Base-by-base conservation (phyloP, 2,797 vertebrate species). In the Sebastes aleutianus region DNA sequence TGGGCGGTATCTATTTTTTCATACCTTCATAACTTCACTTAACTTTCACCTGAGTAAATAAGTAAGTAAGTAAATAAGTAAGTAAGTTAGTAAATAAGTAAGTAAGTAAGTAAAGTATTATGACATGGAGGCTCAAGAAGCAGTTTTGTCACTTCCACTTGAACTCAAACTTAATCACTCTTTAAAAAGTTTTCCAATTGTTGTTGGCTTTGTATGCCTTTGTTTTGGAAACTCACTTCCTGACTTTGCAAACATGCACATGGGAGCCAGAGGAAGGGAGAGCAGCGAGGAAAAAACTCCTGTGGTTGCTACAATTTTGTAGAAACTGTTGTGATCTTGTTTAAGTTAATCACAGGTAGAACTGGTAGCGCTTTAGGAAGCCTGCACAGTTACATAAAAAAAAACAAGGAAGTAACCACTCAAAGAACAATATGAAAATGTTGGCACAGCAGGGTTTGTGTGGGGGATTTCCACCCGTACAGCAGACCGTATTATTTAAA, bases 391-490 rank as follows among this genome's bases (percentile, higher is more conserved):
- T 14, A 8, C 6, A 8, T 26, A n/a, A 12, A 4, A 36, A 29
- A 36, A 13, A 34, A 74, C 13, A 11, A 79, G 80, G 83, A 88
- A 87, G 78, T 79, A 20, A 36, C 34, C 34, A 36, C 34, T 34
- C 34, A 66, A 66, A 62, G 24, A 79, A 64, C 32, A 27, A 67
- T 50, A 14, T 61, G 50, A 76, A 12, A 85, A 53, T 57, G 53
- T 22, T 43, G 13, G 10, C 8, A 2, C 27, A 26, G 14, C 3
- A 3, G 47, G 8, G 11, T 24, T 34, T 24, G 5, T 4, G 1
- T 14, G 1, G 85, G 80, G 61, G 76, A 47, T 86, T 90, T 68
- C 78, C 70, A 69, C 22, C 39, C 4, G 1, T 22, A 16, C 27
- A 50, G 4, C 0, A 53, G 43, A 2, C 29, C 13, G 62, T 54